Evolutionary conservation across 2,113 vertebrate species (phyloP).

Genomic region (Thryonomys swinderianus): DNA sequence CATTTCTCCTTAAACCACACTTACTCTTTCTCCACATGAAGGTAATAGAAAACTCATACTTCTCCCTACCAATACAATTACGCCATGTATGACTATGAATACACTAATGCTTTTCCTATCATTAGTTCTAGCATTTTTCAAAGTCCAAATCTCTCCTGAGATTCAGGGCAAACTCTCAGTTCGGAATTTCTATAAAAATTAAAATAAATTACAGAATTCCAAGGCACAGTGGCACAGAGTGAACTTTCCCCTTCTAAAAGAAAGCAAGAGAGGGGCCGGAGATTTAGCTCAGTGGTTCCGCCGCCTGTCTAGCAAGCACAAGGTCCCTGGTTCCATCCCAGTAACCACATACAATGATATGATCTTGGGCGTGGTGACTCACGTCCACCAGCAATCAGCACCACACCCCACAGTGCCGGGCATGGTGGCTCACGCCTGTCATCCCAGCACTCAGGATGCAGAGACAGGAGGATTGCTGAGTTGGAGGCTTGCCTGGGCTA

Average conservation of each 20-base stretch:
- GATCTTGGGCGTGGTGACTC: no score
- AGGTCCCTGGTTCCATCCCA: no score
- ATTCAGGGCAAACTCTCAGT: not conserved
- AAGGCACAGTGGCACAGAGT: not conserved
- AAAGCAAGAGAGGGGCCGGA: not conserved
- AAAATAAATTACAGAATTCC: not conserved
- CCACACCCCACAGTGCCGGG: no score
- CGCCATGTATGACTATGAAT: not conserved
- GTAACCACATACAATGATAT: no score
- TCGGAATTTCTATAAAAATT: not conserved
- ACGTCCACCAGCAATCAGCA: no score
- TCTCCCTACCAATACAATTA: not conserved
- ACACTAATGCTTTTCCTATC: not conserved
- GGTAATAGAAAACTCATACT: not conserved
- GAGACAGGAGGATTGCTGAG: no score
- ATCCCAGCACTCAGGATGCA: no score
- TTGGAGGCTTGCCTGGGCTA: no score
- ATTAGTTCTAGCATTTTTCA: not conserved
- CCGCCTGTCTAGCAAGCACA: no score
- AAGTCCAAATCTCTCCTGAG: not conserved
- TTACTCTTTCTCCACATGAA: not conserved
- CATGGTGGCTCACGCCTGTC: no score
- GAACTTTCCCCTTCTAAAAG: not conserved
- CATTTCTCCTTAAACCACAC: not conserved
- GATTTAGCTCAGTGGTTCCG: no score